Evolutionary conservation across 2,113 vertebrate species (phyloP).

Genomic region (Trichomycterus rosablanca): DNA sequence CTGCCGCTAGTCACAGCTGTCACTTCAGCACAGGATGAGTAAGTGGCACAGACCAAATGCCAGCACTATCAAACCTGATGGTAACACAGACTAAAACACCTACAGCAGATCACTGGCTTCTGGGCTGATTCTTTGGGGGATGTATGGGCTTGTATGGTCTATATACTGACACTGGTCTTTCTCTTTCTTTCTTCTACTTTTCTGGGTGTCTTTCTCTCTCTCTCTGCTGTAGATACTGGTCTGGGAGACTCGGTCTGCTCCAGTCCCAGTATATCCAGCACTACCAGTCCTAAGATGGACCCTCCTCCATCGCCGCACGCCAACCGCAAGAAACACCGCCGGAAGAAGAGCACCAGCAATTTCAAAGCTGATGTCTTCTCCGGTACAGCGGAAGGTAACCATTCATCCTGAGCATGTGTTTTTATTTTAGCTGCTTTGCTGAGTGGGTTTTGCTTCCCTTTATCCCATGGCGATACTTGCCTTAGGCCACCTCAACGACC

Average conservation of each 20-base stretch:
- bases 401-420: slow-evolving; percentile 42
- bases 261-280: slow-evolving; percentile 91
- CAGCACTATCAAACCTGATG: slow-evolving; percentile 45
- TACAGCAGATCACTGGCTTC: slow-evolving; percentile 19
- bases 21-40: slow-evolving; percentile 78
- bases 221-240: slow-evolving; percentile 74
- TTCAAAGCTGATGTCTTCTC: slow-evolving; percentile 91
- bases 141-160: slow-evolving; percentile 10
- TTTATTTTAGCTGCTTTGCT: not conserved
- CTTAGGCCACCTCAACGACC: not conserved
- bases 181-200: slow-evolving; percentile 4
- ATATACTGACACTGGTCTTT: slow-evolving; percentile 14
- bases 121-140: slow-evolving; percentile 19
- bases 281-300: slow-evolving; percentile 92
- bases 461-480: not conserved
- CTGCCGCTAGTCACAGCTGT: slow-evolving; percentile 91
- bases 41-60: slow-evolving; percentile 67
- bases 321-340: slow-evolving; percentile 95
- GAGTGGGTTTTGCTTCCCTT: not conserved
- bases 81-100: slow-evolving; percentile 9
- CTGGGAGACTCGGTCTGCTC: slow-evolving; percentile 91
- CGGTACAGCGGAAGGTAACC: slow-evolving; percentile 89
- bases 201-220: slow-evolving; percentile 28
- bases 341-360: slow-evolving; percentile 99
- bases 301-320: slow-evolving; percentile 94